Evolutionary conservation across 2,888 invertebrate species (phyloP).

Genomic region (Nomada lathburiana): DNA sequence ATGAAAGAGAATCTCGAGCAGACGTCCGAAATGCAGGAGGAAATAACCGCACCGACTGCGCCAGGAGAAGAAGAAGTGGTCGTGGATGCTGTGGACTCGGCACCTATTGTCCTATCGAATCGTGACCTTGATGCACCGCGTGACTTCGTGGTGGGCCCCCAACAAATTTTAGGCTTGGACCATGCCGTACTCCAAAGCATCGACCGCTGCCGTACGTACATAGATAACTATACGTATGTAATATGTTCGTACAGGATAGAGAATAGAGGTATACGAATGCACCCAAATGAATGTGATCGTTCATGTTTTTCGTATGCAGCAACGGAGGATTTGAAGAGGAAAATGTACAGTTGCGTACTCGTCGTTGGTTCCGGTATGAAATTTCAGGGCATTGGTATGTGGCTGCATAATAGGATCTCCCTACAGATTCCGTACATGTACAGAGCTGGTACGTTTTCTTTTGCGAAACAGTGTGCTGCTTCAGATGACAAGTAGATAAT

Average conservation of each 20-base stretch:
- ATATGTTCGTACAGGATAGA: no score
- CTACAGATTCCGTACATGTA: slow-evolving; percentile 93
- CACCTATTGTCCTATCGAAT: slow-evolving; percentile 80
- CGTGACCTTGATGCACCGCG: slow-evolving; percentile 83
- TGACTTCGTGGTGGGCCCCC: slow-evolving; percentile 90
- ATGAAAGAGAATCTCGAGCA: slow-evolving; percentile 87
- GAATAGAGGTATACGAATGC: no score
- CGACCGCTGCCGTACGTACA: slow-evolving; percentile 91
- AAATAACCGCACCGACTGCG: slow-evolving; percentile 82
- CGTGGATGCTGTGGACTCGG: slow-evolving; percentile 84
- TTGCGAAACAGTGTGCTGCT: no score
- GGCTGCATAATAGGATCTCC: slow-evolving; percentile 94
- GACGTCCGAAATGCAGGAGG: slow-evolving; percentile 83
- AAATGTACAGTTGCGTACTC: slow-evolving; percentile 97
- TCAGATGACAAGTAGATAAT: not conserved
- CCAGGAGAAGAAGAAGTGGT: slow-evolving; percentile 85
- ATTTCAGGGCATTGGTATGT: slow-evolving; percentile 92
- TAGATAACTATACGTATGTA: no score
- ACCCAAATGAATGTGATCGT: not conserved
- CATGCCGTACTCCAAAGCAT: slow-evolving; percentile 96
- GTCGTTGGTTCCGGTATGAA: slow-evolving; percentile 97
- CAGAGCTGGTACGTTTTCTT: slow-evolving; percentile 86
- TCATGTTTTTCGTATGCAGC: slow-evolving; percentile 82
- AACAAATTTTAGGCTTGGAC: slow-evolving; percentile 94
- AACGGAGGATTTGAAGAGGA: slow-evolving; percentile 94